Evolutionary conservation across 2,888 invertebrate genomes (phyloP).

Genomic region (Pachliopta kotzebuea): DNA sequence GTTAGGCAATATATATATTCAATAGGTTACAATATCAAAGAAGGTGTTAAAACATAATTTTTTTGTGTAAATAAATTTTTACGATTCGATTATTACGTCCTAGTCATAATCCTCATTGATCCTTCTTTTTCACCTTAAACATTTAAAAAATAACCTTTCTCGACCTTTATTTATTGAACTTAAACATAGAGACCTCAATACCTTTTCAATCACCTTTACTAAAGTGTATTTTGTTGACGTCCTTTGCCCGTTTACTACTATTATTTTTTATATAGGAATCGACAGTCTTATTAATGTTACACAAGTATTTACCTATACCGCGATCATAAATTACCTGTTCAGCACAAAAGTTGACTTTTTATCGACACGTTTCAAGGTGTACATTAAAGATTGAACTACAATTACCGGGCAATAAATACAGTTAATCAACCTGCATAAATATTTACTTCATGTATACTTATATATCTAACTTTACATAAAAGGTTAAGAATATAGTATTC

Average conservation of each 20-base stretch:
- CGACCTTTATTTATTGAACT: too few species aligned
- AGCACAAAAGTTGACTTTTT: slow-evolving; percentile 1
- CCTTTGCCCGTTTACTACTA: not conserved
- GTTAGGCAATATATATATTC: too few species aligned
- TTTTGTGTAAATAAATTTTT: too few species aligned
- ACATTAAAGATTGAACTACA: not conserved
- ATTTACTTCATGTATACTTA: not conserved
- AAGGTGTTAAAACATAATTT: too few species aligned
- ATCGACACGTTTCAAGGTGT: slow-evolving; percentile 11
- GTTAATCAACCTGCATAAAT: not conserved
- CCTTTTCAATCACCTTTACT: not conserved
- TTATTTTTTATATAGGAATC: not conserved
- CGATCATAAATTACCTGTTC: slow-evolving; percentile 1
- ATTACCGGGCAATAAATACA: not conserved
- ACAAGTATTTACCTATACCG: not conserved
- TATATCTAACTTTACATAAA: too few species aligned
- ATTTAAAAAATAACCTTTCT: too few species aligned
- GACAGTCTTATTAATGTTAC: not conserved
- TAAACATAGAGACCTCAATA: too few species aligned
- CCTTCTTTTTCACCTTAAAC: too few species aligned
- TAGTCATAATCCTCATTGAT: too few species aligned
- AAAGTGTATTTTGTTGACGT: not conserved
- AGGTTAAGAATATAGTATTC: not conserved
- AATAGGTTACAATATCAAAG: too few species aligned
- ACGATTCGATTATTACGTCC: too few species aligned